Conservation (phyloP, 2,888 invertebrate genomes). For the Microctonus aethiopoides region DNA sequence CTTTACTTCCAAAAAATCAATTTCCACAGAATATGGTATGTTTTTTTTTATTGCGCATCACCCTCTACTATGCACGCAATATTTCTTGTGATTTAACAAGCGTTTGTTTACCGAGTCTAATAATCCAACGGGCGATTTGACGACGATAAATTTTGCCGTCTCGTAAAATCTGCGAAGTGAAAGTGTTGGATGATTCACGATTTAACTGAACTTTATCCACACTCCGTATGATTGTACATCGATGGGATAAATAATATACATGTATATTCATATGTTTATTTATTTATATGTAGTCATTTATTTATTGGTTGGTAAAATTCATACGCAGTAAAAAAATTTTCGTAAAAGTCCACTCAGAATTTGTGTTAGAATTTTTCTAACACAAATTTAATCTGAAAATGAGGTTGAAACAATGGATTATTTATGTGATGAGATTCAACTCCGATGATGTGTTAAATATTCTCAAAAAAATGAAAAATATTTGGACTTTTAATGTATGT, state of each 20-base stretch:
- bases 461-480: too few relatives aligned
- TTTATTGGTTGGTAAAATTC: background rate
- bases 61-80: background rate
- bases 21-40: background rate
- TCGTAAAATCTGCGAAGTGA: conserved; percentile 50
- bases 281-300: too few relatives aligned
- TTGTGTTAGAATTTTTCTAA: too few relatives aligned
- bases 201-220: conserved; percentile 14
- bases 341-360: too few relatives aligned
- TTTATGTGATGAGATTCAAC: too few relatives aligned
- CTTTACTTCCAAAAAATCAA: conserved; percentile 20
- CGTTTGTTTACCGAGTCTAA: conserved; percentile 55
- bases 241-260: background rate
- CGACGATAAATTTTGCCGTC: conserved; percentile 53
- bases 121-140: conserved; percentile 51
- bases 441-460: too few relatives aligned
- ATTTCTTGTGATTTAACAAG: conserved; percentile 27
- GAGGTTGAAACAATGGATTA: too few relatives aligned
- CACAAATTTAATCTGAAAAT: too few relatives aligned
- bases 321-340: background rate
- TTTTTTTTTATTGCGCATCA: conserved; percentile 8
- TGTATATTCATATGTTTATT: background rate
- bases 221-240: background rate
- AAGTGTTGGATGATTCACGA: conserved; percentile 26
- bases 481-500: too few relatives aligned